phyloP scores from a whole-genome alignment of 2,113 vertebrate genomes.

The Tursiops truncatus region DNA sequence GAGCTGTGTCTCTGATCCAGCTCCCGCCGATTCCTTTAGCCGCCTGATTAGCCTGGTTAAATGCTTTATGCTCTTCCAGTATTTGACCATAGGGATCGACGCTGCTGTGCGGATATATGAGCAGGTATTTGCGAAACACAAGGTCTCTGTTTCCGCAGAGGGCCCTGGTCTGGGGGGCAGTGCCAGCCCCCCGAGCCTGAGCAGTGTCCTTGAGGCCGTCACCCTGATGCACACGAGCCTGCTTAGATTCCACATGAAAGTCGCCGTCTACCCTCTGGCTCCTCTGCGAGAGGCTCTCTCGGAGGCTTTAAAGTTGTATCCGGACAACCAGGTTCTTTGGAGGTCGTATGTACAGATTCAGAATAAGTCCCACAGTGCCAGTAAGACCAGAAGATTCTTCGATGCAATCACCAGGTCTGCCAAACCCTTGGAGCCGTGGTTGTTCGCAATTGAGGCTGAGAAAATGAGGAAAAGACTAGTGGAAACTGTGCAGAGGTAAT shows the following conservation, averaged over 20 bases:
- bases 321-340: constrained; percentile 90
- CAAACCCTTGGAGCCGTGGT: constrained; percentile 87
- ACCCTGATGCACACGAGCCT: constrained; percentile 88
- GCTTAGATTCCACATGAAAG: constrained; percentile 88
- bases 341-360: constrained; percentile 90
- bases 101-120: constrained; percentile 86
- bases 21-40: background rate
- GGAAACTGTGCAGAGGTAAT: constrained; percentile 91
- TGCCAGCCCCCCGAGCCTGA: constrained; percentile 29
- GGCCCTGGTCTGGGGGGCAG: constrained; percentile 3
- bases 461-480: constrained; percentile 91
- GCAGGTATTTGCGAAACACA: constrained; percentile 83
- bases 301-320: constrained; percentile 85
- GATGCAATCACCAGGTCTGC: constrained; percentile 84
- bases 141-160: constrained; percentile 52
- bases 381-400: constrained; percentile 92
- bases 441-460: constrained; percentile 94
- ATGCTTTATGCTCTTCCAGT: constrained; percentile 95
- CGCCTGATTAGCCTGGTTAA: constrained; percentile 84
- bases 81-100: constrained; percentile 91
- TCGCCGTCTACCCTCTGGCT: constrained; percentile 86
- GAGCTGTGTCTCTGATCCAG: background rate
- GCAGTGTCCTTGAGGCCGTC: constrained; percentile 84
- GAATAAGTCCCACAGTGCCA: constrained; percentile 90
- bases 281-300: constrained; percentile 88